These are phyloP conservation scores for Lasioglossum malachurum DNA, from an alignment of 2,888 invertebrate species.

Conservation along the genomic window DNA sequence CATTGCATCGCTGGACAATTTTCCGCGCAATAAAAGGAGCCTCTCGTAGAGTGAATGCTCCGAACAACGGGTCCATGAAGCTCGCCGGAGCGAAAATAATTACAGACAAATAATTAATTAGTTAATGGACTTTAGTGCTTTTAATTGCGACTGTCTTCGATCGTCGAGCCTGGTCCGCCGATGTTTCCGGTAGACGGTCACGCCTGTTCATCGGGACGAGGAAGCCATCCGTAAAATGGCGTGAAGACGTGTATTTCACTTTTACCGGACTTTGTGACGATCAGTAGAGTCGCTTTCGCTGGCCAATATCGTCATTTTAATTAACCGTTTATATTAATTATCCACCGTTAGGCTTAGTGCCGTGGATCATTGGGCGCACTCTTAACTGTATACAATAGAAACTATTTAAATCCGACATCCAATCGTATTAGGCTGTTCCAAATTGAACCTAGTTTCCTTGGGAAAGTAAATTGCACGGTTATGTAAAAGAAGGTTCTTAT, in stretches of 20 bases:
- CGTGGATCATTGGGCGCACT: not conserved
- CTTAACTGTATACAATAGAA: not conserved
- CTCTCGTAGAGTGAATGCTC: conserved; percentile 34
- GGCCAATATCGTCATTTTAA: conserved; percentile 3
- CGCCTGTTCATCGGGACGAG: not conserved
- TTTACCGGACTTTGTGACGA: not conserved
- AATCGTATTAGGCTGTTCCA: not conserved
- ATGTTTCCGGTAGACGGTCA: not conserved
- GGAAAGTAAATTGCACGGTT: not conserved
- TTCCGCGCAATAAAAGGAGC: conserved; percentile 22
- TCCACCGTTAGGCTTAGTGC: not conserved
- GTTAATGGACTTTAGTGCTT: conserved; percentile 66
- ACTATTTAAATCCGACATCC: not conserved
- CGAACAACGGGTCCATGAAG: conserved; percentile 27
- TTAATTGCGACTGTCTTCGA: conserved; percentile 61
- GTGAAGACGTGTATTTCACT: not conserved
- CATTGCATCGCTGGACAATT: conserved; percentile 19
- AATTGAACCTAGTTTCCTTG: not conserved
- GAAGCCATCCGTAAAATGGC: conserved; percentile 6
- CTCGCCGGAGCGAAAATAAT: conserved; percentile 62
- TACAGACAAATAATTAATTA: conserved; percentile 71
- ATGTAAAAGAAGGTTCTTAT: not conserved
- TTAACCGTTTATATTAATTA: not conserved
- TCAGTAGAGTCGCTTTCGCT: not conserved
- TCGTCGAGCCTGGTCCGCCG: not conserved